These are phyloP conservation scores for Adelphocoris suturalis DNA, from an alignment of 2,888 invertebrate species.

Conservation along the genomic window DNA sequence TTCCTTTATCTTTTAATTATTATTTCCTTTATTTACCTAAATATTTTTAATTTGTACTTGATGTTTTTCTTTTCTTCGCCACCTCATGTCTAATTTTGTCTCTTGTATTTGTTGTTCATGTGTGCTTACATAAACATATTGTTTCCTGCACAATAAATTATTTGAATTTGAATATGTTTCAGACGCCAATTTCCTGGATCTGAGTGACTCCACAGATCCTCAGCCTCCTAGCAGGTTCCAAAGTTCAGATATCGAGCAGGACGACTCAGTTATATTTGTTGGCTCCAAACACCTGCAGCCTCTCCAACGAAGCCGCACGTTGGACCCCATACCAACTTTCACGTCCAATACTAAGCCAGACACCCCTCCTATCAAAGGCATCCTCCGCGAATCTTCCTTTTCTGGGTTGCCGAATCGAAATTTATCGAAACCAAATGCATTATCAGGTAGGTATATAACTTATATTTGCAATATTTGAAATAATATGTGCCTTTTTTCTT, in stretches of 20 bases:
- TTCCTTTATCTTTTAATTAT: no score
- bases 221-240: not conserved
- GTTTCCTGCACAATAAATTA: no score
- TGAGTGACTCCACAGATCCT: constrained; percentile 3
- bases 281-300: constrained; percentile 65
- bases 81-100: no score
- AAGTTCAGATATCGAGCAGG: not conserved
- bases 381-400: constrained; percentile 75
- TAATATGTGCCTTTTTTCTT: no score
- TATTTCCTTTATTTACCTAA: no score
- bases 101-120: no score
- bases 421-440: constrained; percentile 57
- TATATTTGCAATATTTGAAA: no score
- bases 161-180: no score
- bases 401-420: constrained; percentile 69
- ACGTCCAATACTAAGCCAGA: constrained; percentile 61
- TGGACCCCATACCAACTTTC: constrained; percentile 70
- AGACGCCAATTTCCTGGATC: constrained; percentile 51
- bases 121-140: no score
- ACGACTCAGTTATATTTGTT: not conserved
- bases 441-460: constrained; percentile 25
- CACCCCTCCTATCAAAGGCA: constrained; percentile 75
- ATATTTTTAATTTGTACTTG: no score
- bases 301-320: constrained; percentile 70
- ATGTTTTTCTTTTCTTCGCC: no score